phyloP scores from a whole-genome alignment of 2,113 vertebrate species.

The Eulemur macaco region DNA sequence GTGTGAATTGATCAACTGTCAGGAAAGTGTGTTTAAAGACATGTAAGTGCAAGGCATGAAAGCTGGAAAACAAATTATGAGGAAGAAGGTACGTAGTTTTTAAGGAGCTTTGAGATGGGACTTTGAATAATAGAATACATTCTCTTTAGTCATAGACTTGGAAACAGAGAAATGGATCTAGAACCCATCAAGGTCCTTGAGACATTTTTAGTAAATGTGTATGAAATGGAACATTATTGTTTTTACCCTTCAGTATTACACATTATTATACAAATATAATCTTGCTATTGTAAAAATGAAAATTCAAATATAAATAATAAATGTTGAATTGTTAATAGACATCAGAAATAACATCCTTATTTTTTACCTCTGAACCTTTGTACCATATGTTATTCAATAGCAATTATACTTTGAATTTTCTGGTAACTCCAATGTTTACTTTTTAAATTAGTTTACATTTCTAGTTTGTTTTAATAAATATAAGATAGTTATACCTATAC shows the following conservation, averaged over 20 bases:
- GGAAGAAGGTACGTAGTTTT: background rate
- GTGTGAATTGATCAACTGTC: background rate
- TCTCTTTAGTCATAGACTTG: background rate
- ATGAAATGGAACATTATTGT: background rate
- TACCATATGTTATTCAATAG: background rate
- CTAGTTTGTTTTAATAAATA: constrained; percentile 2
- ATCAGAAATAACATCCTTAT: background rate
- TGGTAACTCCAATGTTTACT: background rate
- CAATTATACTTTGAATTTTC: background rate
- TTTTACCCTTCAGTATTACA: background rate
- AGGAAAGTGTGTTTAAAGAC: background rate
- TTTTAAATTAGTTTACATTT: background rate
- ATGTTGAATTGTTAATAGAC: background rate
- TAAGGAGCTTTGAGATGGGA: background rate
- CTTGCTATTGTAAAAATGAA: background rate
- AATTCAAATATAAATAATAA: background rate
- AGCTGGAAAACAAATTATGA: background rate
- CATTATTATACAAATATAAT: background rate
- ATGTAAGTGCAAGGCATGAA: background rate
- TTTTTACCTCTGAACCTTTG: background rate
- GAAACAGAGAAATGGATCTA: background rate
- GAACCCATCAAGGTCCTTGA: background rate
- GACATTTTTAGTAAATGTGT: background rate
- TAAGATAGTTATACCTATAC: background rate
- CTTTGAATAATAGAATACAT: background rate